These are phyloP conservation scores for Porphyrio hochstetteri DNA, from an alignment of 2,113 vertebrate genomes.

Conservation along the genomic window DNA sequence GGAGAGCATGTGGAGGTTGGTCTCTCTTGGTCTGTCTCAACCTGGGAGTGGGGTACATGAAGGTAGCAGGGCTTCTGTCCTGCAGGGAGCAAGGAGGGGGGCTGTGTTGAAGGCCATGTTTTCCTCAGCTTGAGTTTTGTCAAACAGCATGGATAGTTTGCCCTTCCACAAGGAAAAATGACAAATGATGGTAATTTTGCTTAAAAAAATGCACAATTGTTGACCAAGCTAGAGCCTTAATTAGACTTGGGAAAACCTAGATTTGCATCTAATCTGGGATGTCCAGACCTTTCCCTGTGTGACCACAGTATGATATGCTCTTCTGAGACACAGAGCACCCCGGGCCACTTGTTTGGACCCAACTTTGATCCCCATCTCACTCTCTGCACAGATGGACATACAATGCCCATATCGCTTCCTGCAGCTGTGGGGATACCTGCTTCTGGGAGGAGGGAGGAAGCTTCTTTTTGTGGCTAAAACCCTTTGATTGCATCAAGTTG, in stretches of 20 bases:
- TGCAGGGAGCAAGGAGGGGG: not conserved
- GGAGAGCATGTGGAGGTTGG: rapidly evolving
- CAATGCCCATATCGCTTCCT: not conserved
- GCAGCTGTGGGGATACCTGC: not conserved
- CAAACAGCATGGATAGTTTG: not conserved
- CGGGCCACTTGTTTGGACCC: not conserved
- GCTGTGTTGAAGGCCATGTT: not conserved
- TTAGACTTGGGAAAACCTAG: not conserved
- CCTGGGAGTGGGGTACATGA: not conserved
- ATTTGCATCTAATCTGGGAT: not conserved
- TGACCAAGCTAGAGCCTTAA: not conserved
- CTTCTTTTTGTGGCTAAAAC: not conserved
- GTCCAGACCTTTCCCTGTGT: not conserved
- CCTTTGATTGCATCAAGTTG: slow-evolving; percentile 45
- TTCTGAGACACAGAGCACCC: not conserved
- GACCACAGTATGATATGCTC: not conserved
- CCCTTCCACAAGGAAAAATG: not conserved
- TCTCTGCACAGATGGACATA: not conserved
- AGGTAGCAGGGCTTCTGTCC: not conserved
- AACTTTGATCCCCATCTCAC: not conserved
- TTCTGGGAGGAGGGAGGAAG: not conserved
- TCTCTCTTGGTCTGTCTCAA: not conserved
- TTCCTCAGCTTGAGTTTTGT: not conserved
- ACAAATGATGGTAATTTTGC: not conserved
- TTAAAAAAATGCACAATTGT: not conserved